A percentile compares a stretch with the other conserved stretches of the same genome.
Evolutionary conservation across 1,140 invertebrate genomes (phyloP).

Genomic region (Nylanderia fulva): DNA sequence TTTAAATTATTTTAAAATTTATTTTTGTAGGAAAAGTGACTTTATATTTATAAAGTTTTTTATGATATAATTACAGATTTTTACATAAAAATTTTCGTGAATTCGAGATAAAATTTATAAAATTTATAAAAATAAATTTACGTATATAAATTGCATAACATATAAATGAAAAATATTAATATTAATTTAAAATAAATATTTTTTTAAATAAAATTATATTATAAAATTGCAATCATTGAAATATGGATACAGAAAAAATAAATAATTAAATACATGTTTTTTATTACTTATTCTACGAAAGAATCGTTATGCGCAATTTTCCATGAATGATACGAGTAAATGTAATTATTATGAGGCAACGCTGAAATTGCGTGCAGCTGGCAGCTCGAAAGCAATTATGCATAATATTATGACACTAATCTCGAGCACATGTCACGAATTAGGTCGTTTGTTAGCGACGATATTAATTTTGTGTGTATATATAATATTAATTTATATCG

Average conservation of each 20-base stretch:
- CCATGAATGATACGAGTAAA: not conserved
- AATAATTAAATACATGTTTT: not conserved
- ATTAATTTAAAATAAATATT: too few species aligned
- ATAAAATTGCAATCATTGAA: too few species aligned
- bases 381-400: conserved; percentile 76
- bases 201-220: too few species aligned
- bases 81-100: too few species aligned
- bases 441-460: conserved; percentile 70
- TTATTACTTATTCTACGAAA: not conserved
- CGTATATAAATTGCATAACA: too few species aligned
- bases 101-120: too few species aligned
- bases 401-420: conserved; percentile 81
- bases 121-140: too few species aligned
- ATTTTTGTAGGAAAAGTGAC: too few species aligned
- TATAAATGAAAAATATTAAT: too few species aligned
- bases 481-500: conserved; percentile 18
- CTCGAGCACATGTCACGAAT: conserved; percentile 78
- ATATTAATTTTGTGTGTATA: conserved; percentile 73
- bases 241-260: not conserved
- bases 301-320: not conserved
- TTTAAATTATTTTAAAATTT: too few species aligned
- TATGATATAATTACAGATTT: too few species aligned
- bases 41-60: too few species aligned
- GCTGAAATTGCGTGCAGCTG: conserved; percentile 75
- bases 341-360: not conserved